Evolutionary conservation across 1,140 invertebrate genomes (phyloP), one percentile per base, ranked within the genome.

Genomic region (Calephelis virginiensis): DNA sequence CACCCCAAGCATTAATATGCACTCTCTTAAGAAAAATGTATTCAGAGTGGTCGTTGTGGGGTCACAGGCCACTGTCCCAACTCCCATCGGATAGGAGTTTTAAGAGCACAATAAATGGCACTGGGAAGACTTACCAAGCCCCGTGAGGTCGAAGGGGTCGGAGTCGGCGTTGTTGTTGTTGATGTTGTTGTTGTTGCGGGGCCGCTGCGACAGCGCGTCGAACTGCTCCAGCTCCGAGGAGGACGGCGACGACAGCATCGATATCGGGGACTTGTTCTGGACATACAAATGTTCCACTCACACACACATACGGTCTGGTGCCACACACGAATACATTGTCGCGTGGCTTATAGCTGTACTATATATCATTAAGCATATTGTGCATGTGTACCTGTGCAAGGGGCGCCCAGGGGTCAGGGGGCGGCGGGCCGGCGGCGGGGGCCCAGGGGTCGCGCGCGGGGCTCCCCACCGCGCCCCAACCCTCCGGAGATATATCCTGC

Each of bases 171-270:
- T 71, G 83, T 89, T 67, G 48, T 48, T 47, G 70, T 62, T 17
- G 28, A 70, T 37, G 88, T 89, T 71, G 84, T 89, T 67, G 48
- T 48, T 47, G 70, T 62, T 28, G 28, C 28, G 28, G 28, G 28
- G 28, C 62, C 92, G 89, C 89, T 96, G 96, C 48, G 95, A 95
- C 71, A 97, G 95, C 56, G 95, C 92, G 86, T 97, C 96, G 82
- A 97, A 97, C 83, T 97, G 96, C 85, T 96, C 95, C 77, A 96
- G 91, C 85, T 96, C 95, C 6, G 94, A 93, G n/a, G 94, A 93
- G 12, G 94, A 92, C 14, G 94, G 94, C 75, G 93, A 94, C 49
- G 92, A 88, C 63, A 90, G 66, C 66, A 83, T 70, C 48, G 83
- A 86, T 68, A 71, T 75, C 10, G 84, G 83, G 0, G 89, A 88